A percentile compares a stretch with the other conserved stretches of the same genome.
Conservation (phyloP, 2,888 invertebrate species). For the Protodeltote pygarga region DNA sequence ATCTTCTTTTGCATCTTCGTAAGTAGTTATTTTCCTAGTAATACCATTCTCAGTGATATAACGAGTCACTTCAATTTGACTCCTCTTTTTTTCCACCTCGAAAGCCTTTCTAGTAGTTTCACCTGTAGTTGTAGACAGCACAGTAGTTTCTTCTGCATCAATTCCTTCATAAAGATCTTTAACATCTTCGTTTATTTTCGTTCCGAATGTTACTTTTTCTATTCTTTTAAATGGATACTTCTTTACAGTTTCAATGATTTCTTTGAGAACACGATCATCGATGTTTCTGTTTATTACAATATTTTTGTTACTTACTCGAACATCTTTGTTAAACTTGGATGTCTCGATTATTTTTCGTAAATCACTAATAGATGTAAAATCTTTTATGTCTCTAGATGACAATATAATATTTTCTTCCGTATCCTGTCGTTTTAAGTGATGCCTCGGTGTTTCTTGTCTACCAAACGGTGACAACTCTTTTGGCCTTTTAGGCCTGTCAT, state of each 20-base stretch:
- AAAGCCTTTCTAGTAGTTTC: conserved; percentile 79
- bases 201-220: conserved; percentile 84
- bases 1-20: conserved; percentile 83
- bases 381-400: conserved; percentile 81
- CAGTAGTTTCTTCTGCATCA: conserved; percentile 76
- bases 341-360: conserved; percentile 80
- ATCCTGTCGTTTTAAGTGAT: conserved; percentile 80
- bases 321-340: conserved; percentile 77
- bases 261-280: conserved; percentile 78
- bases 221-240: conserved; percentile 84
- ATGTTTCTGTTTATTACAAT: conserved; percentile 82
- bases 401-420: conserved; percentile 83
- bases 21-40: conserved; percentile 80
- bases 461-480: conserved; percentile 80
- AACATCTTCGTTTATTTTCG: conserved; percentile 87
- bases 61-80: conserved; percentile 83
- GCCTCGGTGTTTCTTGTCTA: conserved; percentile 75
- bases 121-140: conserved; percentile 70
- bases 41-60: conserved; percentile 83
- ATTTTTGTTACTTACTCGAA: conserved; percentile 80
- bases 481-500: conserved; percentile 75
- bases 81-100: conserved; percentile 80
- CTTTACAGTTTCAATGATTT: conserved; percentile 82
- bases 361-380: conserved; percentile 82
- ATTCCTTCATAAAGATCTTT: conserved; percentile 84